phyloP scores from a whole-genome alignment of 2,113 vertebrate species.

The Festucalex cinctus region DNA sequence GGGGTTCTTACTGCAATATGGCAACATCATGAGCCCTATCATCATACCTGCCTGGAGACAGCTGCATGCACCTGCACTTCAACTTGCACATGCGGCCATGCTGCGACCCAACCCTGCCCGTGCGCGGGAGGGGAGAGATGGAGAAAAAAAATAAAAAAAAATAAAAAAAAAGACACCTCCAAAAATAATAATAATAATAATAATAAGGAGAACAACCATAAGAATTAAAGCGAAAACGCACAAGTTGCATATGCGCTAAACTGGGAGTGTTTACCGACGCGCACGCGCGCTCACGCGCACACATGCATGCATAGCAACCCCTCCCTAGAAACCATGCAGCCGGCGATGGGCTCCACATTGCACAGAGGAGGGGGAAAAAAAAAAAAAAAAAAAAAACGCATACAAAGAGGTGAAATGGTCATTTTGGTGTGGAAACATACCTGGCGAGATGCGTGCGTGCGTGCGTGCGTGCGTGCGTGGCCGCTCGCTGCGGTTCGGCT shows the following conservation, averaged over 20 bases:
- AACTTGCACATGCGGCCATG: slow-evolving; percentile 5
- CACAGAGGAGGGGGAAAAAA: neutral
- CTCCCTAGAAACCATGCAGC: slow-evolving; percentile 9
- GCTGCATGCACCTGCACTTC: slow-evolving; percentile 9
- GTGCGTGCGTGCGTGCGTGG: slow-evolving; percentile 58
- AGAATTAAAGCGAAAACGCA: neutral
- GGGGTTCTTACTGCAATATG: slow-evolving; percentile 8
- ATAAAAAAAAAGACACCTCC: too few relatives aligned
- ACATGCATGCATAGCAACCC: slow-evolving; percentile 11
- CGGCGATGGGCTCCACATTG: neutral
- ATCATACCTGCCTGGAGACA: slow-evolving; percentile 9
- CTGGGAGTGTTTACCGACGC: slow-evolving; percentile 6
- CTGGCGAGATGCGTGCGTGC: slow-evolving; percentile 1
- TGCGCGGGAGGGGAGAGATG: neutral
- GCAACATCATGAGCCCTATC: slow-evolving; percentile 2
- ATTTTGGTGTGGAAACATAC: slow-evolving; percentile 5
- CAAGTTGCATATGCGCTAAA: slow-evolving; percentile 4
- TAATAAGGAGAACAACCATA: neutral
- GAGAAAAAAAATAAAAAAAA: too few relatives aligned
- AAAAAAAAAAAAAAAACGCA: too few relatives aligned
- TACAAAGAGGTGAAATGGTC: neutral
- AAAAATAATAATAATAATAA: neutral
- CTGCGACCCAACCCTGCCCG: slow-evolving; percentile 3
- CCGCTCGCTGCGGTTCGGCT: slow-evolving; percentile 70
- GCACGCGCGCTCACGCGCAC: neutral